A percentile compares a stretch with the other conserved stretches of the same genome.
phyloP scores from a whole-genome alignment of 1,140 invertebrate species.

The Lasioglossum albipes region DNA sequence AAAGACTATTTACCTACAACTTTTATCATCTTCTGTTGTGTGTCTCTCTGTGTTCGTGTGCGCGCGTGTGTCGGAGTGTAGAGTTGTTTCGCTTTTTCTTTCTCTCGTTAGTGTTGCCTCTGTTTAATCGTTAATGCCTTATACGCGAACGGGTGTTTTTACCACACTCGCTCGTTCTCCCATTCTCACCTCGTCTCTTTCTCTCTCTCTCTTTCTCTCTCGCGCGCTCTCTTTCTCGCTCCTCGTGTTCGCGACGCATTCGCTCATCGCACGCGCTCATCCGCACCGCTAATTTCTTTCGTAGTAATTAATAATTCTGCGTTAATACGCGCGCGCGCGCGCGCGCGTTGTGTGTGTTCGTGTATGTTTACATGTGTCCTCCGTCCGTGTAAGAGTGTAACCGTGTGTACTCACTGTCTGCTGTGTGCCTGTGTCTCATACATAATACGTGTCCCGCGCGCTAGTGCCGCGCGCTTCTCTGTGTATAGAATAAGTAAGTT shows the following conservation, averaged over 20 bases:
- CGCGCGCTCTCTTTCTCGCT: background rate
- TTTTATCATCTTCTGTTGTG: slow-evolving; percentile 8
- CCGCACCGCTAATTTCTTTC: background rate
- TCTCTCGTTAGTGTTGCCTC: slow-evolving; percentile 26
- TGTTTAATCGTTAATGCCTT: slow-evolving; percentile 44
- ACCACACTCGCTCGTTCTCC: background rate
- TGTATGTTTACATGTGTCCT: too few relatives aligned
- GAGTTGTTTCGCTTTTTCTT: background rate
- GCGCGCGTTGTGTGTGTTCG: background rate
- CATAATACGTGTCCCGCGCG: background rate
- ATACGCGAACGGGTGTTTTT: slow-evolving; percentile 42
- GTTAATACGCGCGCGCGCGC: slow-evolving; percentile 4
- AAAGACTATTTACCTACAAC: slow-evolving; percentile 59
- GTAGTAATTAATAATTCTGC: slow-evolving; percentile 8
- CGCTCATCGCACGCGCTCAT: background rate
- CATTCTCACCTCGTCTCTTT: background rate
- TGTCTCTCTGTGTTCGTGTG: slow-evolving; percentile 3
- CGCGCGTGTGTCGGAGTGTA: background rate
- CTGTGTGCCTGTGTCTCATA: too few relatives aligned
- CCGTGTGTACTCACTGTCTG: too few relatives aligned
- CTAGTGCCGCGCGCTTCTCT: slow-evolving; percentile 29
- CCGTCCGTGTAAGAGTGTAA: too few relatives aligned
- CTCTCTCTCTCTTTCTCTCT: slow-evolving; percentile 21
- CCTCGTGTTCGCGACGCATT: slow-evolving; percentile 2
- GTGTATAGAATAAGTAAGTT: slow-evolving; percentile 56